phyloP scores from a whole-genome alignment of 2,113 vertebrate genomes.

The Pavo muticus region DNA sequence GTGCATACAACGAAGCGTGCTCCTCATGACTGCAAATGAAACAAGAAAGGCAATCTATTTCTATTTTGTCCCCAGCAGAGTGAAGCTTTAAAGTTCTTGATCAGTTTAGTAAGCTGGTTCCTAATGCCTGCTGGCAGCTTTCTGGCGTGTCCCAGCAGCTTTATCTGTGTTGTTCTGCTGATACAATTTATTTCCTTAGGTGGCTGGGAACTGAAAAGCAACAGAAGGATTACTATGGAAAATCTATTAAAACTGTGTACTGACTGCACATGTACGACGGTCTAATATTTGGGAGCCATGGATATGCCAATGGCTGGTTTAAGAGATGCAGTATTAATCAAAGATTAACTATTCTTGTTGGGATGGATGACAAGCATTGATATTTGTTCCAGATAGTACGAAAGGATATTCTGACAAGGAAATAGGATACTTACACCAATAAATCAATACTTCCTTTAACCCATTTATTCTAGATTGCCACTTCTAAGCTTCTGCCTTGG shows the following conservation, averaged over 20 bases:
- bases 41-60: background rate
- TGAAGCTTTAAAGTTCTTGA: background rate
- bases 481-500: background rate
- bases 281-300: background rate
- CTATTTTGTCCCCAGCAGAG: background rate
- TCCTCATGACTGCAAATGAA: background rate
- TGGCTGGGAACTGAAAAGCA: background rate
- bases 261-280: background rate
- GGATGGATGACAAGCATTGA: background rate
- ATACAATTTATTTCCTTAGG: background rate
- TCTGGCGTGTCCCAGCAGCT: background rate
- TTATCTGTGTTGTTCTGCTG: background rate
- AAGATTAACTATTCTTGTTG: background rate
- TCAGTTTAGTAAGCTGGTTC: background rate
- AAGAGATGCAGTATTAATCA: background rate
- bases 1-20: background rate
- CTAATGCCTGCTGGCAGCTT: background rate
- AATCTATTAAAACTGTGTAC: background rate
- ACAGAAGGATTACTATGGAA: background rate
- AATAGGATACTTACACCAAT: background rate
- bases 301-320: conserved; percentile 13
- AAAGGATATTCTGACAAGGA: background rate
- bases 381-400: conserved; percentile 13
- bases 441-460: background rate
- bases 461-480: background rate